Evolutionary conservation across 2,888 invertebrate genomes (phyloP), one percentile per base, ranked within the genome.

Genomic region (Pandemis cinnamomeana): DNA sequence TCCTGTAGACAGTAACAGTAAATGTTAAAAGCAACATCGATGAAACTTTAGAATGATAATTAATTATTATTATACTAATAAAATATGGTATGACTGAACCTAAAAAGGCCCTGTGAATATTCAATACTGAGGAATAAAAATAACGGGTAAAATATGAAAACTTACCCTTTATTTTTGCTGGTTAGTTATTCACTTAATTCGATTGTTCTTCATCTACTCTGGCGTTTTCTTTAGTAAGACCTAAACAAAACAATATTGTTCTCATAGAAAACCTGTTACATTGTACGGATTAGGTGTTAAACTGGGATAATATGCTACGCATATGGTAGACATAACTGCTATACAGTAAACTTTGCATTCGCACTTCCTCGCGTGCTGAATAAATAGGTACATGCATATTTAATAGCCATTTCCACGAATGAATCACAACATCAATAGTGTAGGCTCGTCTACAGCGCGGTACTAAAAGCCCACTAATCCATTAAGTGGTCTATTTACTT

Each of bases 401-500:
- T 60, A 58, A 58, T 4, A 51, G 11, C 48, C 4, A 41, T 42
- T 41, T 58, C 58, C 36, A 48, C 58, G 48, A 71, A 51, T 71
- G 51, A 64, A 63, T 55, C 41, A 42, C 46, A 46, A 63, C 68
- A 69, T 46, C 68, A 72, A 69, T 69, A 58, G 51, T 64, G 44
- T 42, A 51, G 27, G 60, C 15, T 15, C 48, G 41, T 64, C 64
- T 20, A 69, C 63, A 42, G 63, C 58, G 44, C 55, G 20, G 58
- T 20, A 58, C 58, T 72, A 62, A 68, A 72, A 68, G 67, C 62
- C 15, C 44, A 55, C 67, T 72, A 72, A 68, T 72, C 68, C 62
- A 72, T 72, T 68, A 68, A 72, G 69, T 70, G 70, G 27, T 70
- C 60, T 66, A 70, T 66, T 73, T 60, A 70, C 69, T 70, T 73